Evolutionary conservation across 2,888 invertebrate genomes (phyloP), one percentile per base, ranked within the genome.

Genomic region (Diplolepis rosae): DNA sequence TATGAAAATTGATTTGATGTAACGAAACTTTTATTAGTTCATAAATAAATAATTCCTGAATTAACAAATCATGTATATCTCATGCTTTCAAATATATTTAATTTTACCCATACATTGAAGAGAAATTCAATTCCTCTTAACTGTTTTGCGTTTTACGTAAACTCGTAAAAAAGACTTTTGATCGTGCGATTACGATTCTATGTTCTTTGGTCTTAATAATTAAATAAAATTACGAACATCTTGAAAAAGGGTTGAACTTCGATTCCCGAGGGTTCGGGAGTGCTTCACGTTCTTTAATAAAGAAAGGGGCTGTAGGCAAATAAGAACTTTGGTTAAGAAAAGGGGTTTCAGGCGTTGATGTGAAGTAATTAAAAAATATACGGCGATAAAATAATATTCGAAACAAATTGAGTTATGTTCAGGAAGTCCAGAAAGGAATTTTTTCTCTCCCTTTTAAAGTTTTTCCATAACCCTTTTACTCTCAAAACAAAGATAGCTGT

Each of bases 331-430:
- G 15, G 39, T 35, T 35, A 61, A 39, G 11, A 61, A 61, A 65
- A 76, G 76, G n/a, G 76, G 81, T 79, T 80, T 77, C 71, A 75
- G 72, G 85, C 84, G 84, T 84, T 81, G 82, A 84, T 82, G 83
- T 82, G 76, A 77, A 82, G 84, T 87, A 87, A 87, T 87, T 87
- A 87, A 86, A 85, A 87, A 87, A 87, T 85, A 86, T 81, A 84
- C 81, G 82, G 79, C 84, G 86, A 87, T 87, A 84, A 86, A 87
- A 86, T 84, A 85, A 87, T 86, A 87, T 86, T 84, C 85, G 86
- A 84, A 84, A 87, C 85, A 85, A 87, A 86, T 87, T 84, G 83
- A 82, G 81, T 80, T 81, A 79, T 74, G 77, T 76, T 75, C 18
- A 5, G 18, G 18, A 9, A 18, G 18, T 32, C 18, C 18, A 32